Evolutionary conservation across 2,113 vertebrate species (phyloP), one percentile per base, ranked within the genome.

Genomic region (Chiloscyllium plagiosum): DNA sequence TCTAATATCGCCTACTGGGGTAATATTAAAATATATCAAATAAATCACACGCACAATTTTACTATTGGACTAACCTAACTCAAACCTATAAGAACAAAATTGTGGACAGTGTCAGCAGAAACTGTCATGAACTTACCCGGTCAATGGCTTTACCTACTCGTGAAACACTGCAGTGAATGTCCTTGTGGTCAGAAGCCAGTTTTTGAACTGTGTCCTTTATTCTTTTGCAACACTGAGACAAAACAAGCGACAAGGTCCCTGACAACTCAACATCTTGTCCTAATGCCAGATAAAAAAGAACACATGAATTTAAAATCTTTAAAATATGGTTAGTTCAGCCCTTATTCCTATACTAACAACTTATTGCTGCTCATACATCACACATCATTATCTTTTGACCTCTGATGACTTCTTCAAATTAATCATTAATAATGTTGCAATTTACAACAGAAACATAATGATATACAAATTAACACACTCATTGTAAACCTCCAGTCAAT

Each of bases 161-260:
- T 96, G 98, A 98, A 22, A 98, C 98, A 0, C 98, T 98, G 97
- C 98, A 98, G 97, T 98, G 98, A 96, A 98, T 98, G 96, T 98
- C 98, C 96, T 98, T 98, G 96, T 98, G 98, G 96, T 98, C 98
- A 0, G 98, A 98, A 65, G 98, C 98, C 97, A 98, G 96, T 96
- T 98, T 98, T 0, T 98, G 98, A 96, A 98, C 98, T 4, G 98
- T 98, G 96, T 98, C 98, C 96, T 98, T 98, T 97, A 98, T 98
- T 96, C 98, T 97, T 96, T 98, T 98, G 96, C 98, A 98, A 96
- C 98, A 98, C 95, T 98, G 98, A 0, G 98, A 98, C 97, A 98
- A 97, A 95, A 98, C 98, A 96, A 98, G 98, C 2, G 98, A 98
- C 96, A 98, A 97, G 0, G 98, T 98, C 96, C 98, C 98, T 0